phyloP scores from a whole-genome alignment of 2,113 vertebrate species.

The Cyprinodon tularosa region DNA sequence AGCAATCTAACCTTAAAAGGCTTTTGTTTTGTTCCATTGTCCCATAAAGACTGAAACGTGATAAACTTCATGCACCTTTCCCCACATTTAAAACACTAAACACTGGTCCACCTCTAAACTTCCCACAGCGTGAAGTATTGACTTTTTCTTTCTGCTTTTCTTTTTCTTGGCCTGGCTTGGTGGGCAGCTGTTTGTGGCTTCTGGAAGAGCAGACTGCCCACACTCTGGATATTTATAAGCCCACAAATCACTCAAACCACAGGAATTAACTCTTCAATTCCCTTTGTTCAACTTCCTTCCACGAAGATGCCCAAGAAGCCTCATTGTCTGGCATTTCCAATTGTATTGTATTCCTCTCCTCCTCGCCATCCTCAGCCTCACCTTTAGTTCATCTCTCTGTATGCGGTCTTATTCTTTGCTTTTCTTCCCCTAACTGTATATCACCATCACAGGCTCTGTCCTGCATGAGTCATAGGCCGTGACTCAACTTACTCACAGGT shows the following conservation, averaged over 20 bases:
- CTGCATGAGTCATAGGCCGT: slow-evolving; percentile 57
- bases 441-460: slow-evolving; percentile 28
- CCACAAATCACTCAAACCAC: slow-evolving; percentile 71
- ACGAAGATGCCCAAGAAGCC: slow-evolving; percentile 49
- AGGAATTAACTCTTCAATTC: slow-evolving; percentile 63
- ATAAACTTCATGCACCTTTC: slow-evolving; percentile 6
- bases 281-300: slow-evolving; percentile 49
- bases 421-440: slow-evolving; percentile 1
- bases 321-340: slow-evolving; percentile 14
- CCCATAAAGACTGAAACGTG: slow-evolving; percentile 23
- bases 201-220: slow-evolving; percentile 66
- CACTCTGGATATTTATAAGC: slow-evolving; percentile 75
- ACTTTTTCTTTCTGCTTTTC: slow-evolving; percentile 61
- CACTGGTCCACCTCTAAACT: slow-evolving; percentile 32
- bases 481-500: slow-evolving; percentile 63
- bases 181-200: slow-evolving; percentile 68
- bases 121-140: slow-evolving; percentile 57
- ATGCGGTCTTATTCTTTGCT: slow-evolving; percentile 4
- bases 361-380: slow-evolving; percentile 4
- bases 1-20: background rate
- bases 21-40: slow-evolving; percentile 6
- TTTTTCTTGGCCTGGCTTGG: slow-evolving; percentile 58
- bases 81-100: slow-evolving; percentile 9
- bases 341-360: slow-evolving; percentile 16
- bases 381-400: slow-evolving; percentile 23